Evolutionary conservation across 92 coral and sea anemone genomes (phyloP).

Genomic region (Chrysogorgia sp.): DNA sequence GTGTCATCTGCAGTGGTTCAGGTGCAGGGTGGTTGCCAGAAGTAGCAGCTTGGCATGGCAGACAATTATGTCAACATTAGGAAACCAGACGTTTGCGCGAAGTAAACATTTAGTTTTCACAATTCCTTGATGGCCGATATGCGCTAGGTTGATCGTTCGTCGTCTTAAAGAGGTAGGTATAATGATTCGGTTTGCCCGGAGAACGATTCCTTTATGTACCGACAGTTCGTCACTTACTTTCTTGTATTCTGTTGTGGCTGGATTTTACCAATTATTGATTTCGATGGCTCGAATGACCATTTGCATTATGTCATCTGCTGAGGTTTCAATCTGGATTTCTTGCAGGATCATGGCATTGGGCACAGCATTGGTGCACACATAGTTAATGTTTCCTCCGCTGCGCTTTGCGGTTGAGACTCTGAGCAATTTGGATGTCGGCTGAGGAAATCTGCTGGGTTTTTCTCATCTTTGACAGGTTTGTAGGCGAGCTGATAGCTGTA

Average conservation of each 20-base stretch:
- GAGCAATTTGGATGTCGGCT: conserved; percentile 30
- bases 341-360: conserved; percentile 62
- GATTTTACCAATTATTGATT: conserved; percentile 47
- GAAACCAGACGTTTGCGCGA: conserved; percentile 68
- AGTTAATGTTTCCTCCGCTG: conserved; percentile 57
- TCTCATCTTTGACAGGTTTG: conserved; percentile 36
- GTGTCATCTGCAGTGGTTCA: neutral
- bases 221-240: conserved; percentile 50
- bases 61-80: conserved; percentile 44
- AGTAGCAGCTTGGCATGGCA: neutral
- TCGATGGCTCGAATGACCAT: conserved; percentile 48
- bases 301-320: conserved; percentile 41
- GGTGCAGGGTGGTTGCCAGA: neutral
- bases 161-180: conserved; percentile 5
- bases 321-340: conserved; percentile 60
- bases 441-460: conserved; percentile 36
- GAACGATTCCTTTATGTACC: conserved; percentile 19
- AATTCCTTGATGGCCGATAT: conserved; percentile 61
- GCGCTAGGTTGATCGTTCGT: neutral
- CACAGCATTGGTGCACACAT: conserved; percentile 46
- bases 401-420: conserved; percentile 16
- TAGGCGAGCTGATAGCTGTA: conserved; percentile 25
- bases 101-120: conserved; percentile 52
- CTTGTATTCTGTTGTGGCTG: conserved; percentile 51
- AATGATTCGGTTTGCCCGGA: conserved; percentile 31